Evolutionary conservation across 2,113 vertebrate species (phyloP).

Genomic region (Sinocyclocheilus maitianheensis): DNA sequence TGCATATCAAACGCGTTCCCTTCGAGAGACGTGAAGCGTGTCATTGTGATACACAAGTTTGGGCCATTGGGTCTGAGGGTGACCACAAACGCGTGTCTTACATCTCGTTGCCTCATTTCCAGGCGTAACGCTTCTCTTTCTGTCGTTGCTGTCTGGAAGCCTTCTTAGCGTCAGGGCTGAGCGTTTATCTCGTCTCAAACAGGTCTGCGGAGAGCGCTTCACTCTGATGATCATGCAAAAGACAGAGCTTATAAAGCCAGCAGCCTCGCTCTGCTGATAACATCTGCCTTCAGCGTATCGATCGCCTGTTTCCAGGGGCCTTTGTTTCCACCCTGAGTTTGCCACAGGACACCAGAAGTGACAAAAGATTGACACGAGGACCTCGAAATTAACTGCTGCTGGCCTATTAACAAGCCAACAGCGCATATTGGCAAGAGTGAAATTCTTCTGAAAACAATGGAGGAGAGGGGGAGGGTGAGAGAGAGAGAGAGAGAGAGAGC

Average conservation of each 20-base stretch:
- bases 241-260: conserved; percentile 66
- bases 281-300: conserved; percentile 81
- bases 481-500: conserved; percentile 60
- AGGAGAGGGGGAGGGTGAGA: conserved; percentile 12
- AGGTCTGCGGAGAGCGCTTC: conserved; percentile 65
- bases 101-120: conserved; percentile 30
- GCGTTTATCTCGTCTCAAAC: conserved; percentile 74
- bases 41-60: conserved; percentile 4
- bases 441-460: conserved; percentile 69
- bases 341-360: conserved; percentile 57
- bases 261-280: conserved; percentile 79
- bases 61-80: conserved; percentile 7
- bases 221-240: conserved; percentile 40
- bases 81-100: background rate
- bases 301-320: conserved; percentile 63
- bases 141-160: conserved; percentile 62
- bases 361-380: conserved; percentile 37
- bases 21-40: conserved; percentile 28
- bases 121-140: conserved; percentile 51
- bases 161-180: conserved; percentile 42
- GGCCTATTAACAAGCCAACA: conserved; percentile 33
- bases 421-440: conserved; percentile 62
- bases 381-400: conserved; percentile 38
- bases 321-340: conserved; percentile 43
- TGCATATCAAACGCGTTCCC: conserved; percentile 46